Base-by-base conservation (phyloP, 37 sponge, comb jelly and placozoan genomes). In the Beroe ovata region DNA sequence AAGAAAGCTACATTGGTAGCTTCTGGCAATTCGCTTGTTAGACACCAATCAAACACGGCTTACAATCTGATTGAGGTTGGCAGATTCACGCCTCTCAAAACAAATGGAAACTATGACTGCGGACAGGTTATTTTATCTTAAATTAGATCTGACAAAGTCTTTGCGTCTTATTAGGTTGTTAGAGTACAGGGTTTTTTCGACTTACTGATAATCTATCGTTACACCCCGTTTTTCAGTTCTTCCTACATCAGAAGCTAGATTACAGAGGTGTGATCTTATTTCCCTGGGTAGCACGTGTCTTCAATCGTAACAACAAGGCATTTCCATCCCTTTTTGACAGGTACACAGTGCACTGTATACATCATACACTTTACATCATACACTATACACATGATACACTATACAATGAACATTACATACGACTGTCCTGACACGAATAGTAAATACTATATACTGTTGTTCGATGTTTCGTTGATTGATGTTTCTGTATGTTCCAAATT, bases 211-310 rank as follows among this genome's bases (percentile, higher is more conserved):
- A n/a, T n/a, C n/a, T n/a, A n/a, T n/a, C n/a, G n/a, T n/a, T n/a
- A n/a, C n/a, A n/a, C n/a, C n/a, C n/a, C n/a, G n/a, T n/a, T 16
- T 4, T 88, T 16, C 84, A 96, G 95, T 91, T 94, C 61, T 97
- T 97, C 90, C 92, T 97, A 16, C 99, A 97, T 35, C 88, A 94
- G 0, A 91, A 94, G 60, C 93, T 97, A 84, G 93, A 93, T 6
- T 97, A 97, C 59, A 93, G 99, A 38, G 99, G 99, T 30, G 96
- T 95, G 32, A 54, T 95, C 19, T 90, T 97, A 20, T 95, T 94
- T 39, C 95, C 92, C 1, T 97, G 99, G 94, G 90, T 89, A 58
- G 93, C 96, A 26, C 64, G 88, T 25, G 91, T 95, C 1, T 97
- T 91, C 66, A 93, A 95, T 89, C 64, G 96, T 35, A 94, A 93